Evolutionary conservation across 1,140 invertebrate genomes (phyloP).

Genomic region (Neotoxoptera formosana): DNA sequence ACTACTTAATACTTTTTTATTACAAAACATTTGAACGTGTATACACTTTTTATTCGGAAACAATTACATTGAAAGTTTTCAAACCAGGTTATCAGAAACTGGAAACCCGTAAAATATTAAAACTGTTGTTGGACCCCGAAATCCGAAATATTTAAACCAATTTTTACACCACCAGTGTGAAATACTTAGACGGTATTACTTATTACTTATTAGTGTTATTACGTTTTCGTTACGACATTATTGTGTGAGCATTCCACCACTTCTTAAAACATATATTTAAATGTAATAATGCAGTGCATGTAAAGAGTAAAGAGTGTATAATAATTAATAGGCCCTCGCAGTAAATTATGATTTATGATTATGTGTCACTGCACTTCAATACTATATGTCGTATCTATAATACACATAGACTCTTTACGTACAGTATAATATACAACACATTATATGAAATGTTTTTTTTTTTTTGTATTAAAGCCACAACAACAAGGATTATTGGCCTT

Average conservation of each 20-base stretch:
- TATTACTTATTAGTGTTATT: too few species aligned
- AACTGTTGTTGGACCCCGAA: neutral
- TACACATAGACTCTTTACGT: neutral
- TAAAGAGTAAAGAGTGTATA: neutral
- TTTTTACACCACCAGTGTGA: neutral
- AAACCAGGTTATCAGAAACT: neutral
- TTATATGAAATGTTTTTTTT: too few species aligned
- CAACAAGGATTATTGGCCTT: too few species aligned
- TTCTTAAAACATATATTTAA: neutral
- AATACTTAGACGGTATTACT: neutral
- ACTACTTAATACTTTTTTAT: neutral
- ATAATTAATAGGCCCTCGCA: neutral
- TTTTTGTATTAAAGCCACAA: too few species aligned
- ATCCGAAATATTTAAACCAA: neutral
- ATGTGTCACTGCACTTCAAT: neutral
- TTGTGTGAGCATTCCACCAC: neutral
- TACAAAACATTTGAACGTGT: too few species aligned
- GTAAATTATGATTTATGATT: conserved; percentile 10
- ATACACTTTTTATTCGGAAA: too few species aligned
- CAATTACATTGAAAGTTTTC: neutral
- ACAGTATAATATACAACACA: neutral
- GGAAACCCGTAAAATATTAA: neutral
- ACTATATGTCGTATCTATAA: neutral
- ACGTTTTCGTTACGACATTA: neutral
- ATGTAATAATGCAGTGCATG: neutral